Conservation (phyloP, 2,888 invertebrate genomes). For the Malachius bipustulatus region DNA sequence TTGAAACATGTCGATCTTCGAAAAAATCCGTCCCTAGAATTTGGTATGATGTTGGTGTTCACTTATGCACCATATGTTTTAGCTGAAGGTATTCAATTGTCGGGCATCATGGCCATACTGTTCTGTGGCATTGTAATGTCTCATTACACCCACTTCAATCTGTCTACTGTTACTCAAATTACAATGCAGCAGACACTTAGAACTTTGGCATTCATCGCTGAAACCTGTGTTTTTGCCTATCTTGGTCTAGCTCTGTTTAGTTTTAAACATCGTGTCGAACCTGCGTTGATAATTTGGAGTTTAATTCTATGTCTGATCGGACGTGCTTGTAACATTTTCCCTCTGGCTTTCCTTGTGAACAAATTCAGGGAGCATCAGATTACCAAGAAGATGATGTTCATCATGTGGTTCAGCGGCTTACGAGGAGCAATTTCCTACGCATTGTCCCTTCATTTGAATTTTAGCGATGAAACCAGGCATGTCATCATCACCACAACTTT, state of each 20-base stretch:
- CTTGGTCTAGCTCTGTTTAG: constrained; percentile 89
- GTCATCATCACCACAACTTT: constrained; percentile 96
- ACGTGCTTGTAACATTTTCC: constrained; percentile 94
- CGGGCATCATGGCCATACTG: constrained; percentile 97
- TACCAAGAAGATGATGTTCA: constrained; percentile 96
- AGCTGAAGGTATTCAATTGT: constrained; percentile 63
- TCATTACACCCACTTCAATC: constrained; percentile 96
- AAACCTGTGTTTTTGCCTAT: constrained; percentile 98
- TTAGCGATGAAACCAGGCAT: constrained; percentile 87
- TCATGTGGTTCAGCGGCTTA: constrained; percentile 98
- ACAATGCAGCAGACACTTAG: constrained; percentile 99
- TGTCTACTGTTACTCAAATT: constrained; percentile 96
- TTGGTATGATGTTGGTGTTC: constrained; percentile 97
- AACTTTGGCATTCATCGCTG: constrained; percentile 93
- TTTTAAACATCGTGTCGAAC: constrained; percentile 85
- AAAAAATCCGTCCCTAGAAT: constrained; percentile 95
- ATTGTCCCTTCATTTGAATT: constrained; percentile 85
- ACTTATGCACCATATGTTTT: constrained; percentile 97
- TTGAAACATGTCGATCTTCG: constrained; percentile 92
- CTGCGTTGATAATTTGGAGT: constrained; percentile 89
- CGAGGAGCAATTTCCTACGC: constrained; percentile 98
- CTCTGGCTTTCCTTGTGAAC: constrained; percentile 84
- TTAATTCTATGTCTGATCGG: constrained; percentile 84
- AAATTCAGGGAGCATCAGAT: constrained; percentile 96
- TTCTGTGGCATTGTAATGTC: constrained; percentile 99